These are phyloP conservation scores for Pedicia rivosa DNA, from an alignment of 2,888 invertebrate species.

Conservation along the genomic window DNA sequence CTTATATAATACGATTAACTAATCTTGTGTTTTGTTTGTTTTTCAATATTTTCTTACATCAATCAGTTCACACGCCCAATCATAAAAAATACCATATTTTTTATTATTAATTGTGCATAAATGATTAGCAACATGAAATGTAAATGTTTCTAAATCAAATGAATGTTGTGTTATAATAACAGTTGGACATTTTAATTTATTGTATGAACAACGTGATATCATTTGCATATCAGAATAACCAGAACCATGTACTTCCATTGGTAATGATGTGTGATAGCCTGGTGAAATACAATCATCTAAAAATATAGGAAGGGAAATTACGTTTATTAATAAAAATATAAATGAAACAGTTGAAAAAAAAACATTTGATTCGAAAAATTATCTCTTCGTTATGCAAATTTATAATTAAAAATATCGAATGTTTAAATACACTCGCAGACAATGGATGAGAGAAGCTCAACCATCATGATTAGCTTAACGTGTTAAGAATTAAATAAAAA, in stretches of 20 bases:
- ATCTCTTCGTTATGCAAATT: too few species aligned
- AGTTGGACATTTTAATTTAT: slow-evolving; percentile 25
- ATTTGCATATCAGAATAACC: slow-evolving; percentile 32
- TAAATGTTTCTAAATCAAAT: slow-evolving; percentile 30
- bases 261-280: slow-evolving; percentile 29
- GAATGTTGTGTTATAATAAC: slow-evolving; percentile 30
- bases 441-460: too few species aligned
- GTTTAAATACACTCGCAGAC: too few species aligned
- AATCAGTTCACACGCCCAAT: slow-evolving; percentile 30
- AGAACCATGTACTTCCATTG: slow-evolving; percentile 30
- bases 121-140: slow-evolving; percentile 28
- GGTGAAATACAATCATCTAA: slow-evolving; percentile 31
- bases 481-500: too few species aligned
- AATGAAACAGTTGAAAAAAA: not conserved
- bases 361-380: too few species aligned
- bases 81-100: slow-evolving; percentile 29
- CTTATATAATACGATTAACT: too few species aligned
- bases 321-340: not conserved
- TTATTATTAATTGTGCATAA: slow-evolving; percentile 31
- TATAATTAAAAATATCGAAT: too few species aligned
- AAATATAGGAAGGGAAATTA: slow-evolving; percentile 1
- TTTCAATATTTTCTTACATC: slow-evolving; percentile 16
- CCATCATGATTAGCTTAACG: too few species aligned
- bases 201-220: slow-evolving; percentile 29
- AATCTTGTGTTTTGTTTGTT: too few species aligned